Evolutionary conservation across 2,888 invertebrate species (phyloP).

Genomic region (Steinernema carpocapsae): DNA sequence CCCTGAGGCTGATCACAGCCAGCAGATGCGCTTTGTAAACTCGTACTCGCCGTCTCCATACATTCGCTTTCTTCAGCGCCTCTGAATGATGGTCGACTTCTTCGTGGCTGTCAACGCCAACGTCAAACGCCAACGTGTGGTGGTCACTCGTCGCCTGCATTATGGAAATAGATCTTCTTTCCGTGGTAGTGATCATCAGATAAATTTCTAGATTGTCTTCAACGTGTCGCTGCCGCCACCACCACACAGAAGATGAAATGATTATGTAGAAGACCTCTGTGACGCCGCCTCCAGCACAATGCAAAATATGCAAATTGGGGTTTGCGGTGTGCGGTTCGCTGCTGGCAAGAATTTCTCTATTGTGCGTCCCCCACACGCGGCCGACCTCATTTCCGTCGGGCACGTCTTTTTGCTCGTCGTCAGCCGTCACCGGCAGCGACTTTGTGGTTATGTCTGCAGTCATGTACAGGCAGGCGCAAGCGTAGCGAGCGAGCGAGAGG

Average conservation of each 20-base stretch:
- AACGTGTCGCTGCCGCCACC: background rate
- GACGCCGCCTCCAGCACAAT: background rate
- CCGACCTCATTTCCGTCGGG: slow-evolving; percentile 30
- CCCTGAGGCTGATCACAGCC: background rate
- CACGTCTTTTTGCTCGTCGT: slow-evolving; percentile 17
- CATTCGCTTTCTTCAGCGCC: slow-evolving; percentile 18
- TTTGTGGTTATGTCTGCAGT: background rate
- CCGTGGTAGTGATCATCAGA: background rate
- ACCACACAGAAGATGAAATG: too few species aligned
- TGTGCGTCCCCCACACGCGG: background rate
- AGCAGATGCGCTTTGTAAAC: background rate
- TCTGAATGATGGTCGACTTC: background rate
- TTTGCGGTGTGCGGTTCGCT: background rate
- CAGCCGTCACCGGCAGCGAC: background rate
- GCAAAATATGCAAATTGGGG: slow-evolving; percentile 33
- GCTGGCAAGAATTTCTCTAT: slow-evolving; percentile 9
- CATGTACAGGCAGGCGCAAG: too few species aligned
- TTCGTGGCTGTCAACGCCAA: background rate
- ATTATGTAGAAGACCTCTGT: too few species aligned
- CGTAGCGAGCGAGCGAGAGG: too few species aligned
- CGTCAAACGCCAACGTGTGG: background rate
- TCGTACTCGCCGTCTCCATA: background rate
- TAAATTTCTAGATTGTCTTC: slow-evolving; percentile 4
- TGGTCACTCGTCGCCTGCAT: too few species aligned
- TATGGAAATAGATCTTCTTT: too few species aligned